Conservation (phyloP, 2,888 invertebrate genomes). For the Ferdinandea cuprea region DNA sequence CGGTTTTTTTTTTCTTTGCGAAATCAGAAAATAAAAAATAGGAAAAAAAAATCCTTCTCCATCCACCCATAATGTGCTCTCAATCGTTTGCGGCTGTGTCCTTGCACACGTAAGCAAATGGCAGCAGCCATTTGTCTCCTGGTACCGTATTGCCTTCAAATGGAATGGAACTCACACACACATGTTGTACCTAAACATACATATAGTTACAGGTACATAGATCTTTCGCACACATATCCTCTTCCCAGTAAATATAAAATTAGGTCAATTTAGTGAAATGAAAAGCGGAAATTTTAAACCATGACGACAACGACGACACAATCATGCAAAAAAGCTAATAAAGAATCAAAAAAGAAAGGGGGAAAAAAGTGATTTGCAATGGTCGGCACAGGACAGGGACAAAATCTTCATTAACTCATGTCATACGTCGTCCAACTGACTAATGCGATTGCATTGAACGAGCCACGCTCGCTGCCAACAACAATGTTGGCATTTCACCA, state of each 20-base stretch:
- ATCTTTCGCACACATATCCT: constrained; percentile 1
- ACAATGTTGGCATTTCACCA: constrained; percentile 62
- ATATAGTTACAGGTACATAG: background rate
- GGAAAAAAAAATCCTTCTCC: background rate
- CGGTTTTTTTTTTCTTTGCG: background rate
- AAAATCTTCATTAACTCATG: constrained; percentile 70
- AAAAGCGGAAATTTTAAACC: constrained; percentile 59
- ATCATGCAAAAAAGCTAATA: constrained; percentile 17
- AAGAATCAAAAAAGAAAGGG: background rate
- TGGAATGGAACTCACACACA: constrained; percentile 9
- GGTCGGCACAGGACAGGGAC: constrained; percentile 31
- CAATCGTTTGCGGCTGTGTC: constrained; percentile 16
- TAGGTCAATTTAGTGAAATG: constrained; percentile 67
- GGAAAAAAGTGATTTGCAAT: constrained; percentile 31
- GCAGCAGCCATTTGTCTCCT: constrained; percentile 50
- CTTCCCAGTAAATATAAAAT: constrained; percentile 35
- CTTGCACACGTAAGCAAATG: constrained; percentile 45
- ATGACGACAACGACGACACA: constrained; percentile 8
- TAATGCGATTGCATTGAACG: constrained; percentile 63
- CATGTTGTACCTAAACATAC: too few species aligned
- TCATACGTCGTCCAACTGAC: constrained; percentile 52
- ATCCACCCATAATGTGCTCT: background rate
- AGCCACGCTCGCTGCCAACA: background rate
- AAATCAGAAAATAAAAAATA: too few species aligned
- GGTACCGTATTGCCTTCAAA: constrained; percentile 30